Evolutionary conservation across 2,888 invertebrate genomes (phyloP).

Genomic region (Calliopum simillimum): DNA sequence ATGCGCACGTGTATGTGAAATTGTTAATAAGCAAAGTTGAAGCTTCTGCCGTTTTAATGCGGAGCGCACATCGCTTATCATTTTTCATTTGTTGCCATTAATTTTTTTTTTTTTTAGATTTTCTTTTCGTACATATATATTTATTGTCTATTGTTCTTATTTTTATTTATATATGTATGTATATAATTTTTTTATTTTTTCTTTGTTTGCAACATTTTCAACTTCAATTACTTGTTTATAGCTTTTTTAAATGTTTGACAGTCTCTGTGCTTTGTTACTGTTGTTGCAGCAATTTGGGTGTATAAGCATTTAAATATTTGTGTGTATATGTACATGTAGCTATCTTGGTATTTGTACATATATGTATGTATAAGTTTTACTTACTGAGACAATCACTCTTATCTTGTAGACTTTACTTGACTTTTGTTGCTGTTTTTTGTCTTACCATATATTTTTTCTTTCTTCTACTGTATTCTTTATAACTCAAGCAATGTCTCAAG

Average conservation of each 20-base stretch:
- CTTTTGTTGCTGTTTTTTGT: slow-evolving; percentile 3
- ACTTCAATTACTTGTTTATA: slow-evolving; percentile 23
- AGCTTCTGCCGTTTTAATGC: not conserved
- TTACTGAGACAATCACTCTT: not conserved
- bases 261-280: not conserved
- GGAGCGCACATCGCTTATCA: not conserved
- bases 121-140: not conserved
- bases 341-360: not conserved
- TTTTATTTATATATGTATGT: not conserved
- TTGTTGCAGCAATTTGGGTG: not conserved
- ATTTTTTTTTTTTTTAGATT: slow-evolving; percentile 1
- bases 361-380: not conserved
- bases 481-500: slow-evolving; percentile 8
- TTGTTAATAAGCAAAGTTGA: too few relatives aligned
- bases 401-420: not conserved
- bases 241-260: slow-evolving; percentile 22
- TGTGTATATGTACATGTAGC: not conserved
- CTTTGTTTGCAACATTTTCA: not conserved
- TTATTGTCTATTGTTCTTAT: not conserved
- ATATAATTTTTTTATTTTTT: not conserved
- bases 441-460: not conserved
- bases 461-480: not conserved
- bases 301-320: not conserved
- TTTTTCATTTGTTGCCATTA: slow-evolving; percentile 22
- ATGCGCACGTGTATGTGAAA: too few relatives aligned